Base-by-base conservation (phyloP, 2,888 invertebrate species). In the Caenorhabditis japonica region DNA sequence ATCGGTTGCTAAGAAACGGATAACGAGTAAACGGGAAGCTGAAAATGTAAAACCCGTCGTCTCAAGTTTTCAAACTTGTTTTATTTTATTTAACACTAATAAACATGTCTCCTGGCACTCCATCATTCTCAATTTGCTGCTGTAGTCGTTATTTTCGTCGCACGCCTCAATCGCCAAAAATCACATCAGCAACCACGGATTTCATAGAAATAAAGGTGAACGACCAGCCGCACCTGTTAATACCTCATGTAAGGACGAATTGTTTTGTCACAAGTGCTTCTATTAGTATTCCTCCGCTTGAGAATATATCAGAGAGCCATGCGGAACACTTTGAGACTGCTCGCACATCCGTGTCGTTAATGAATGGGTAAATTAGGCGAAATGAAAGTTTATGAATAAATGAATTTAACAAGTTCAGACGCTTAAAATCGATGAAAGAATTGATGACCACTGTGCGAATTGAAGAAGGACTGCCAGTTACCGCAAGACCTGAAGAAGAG, bases 401-500 rank as follows among this genome's bases (percentile, higher is more conserved):
- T n/a, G n/a, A n/a, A n/a, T n/a, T n/a, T n/a, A n/a, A n/a, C n/a
- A n/a, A 10, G n/a, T 41, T 41, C 66, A 74, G 73, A 36, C 51
- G 56, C 34, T 38, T 68, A 17, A 34, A 51, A 34, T 34, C 60
- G 30, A 74, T 74, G 73, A 23, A n/a, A 7, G 73, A 74, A 23
- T 46, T 74, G 7, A 68, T 74, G 4, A 66, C 68, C 33, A 61
- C 56, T 39, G 52, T 61, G 19, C 49, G 73, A 56, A 68, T 74
- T 21, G 73, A 74, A 34, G 73, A 74, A 46, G 73, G 73, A 13
- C 56, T 74, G 4, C 61, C 61, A 33, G 68, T 74, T n/a, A 74
- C 73, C 13, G 61, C 73, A 1, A 55, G 68, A 23, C n/a, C 47
- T 8, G 19, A 17, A 49, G 1, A 38, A 41, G 17, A 33, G 33